phyloP scores from a whole-genome alignment of 2,797 vertebrate species.

The Chaetophractus vellerosus region DNA sequence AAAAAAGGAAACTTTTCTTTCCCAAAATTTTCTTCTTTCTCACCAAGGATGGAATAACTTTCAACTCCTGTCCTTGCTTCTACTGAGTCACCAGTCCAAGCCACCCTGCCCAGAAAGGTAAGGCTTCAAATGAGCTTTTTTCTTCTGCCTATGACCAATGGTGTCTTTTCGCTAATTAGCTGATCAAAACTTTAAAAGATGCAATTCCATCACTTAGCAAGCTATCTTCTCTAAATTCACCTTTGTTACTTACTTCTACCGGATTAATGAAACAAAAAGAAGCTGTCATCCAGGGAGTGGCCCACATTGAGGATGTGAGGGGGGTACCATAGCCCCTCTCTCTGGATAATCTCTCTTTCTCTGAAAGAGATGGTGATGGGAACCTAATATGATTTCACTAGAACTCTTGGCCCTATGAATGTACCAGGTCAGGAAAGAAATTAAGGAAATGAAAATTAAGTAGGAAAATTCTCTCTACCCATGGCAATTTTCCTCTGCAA shows the following conservation, averaged over 20 bases:
- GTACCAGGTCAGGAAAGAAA: neutral
- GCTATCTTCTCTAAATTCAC: neutral
- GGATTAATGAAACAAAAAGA: neutral
- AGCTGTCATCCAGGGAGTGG: neutral
- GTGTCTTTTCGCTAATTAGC: neutral
- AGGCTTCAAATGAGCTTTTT: neutral
- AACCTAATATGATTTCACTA: neutral
- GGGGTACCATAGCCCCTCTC: neutral
- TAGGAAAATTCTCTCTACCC: neutral
- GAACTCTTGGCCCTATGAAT: neutral
- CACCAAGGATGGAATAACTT: neutral
- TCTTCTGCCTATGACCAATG: neutral
- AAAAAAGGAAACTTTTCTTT: neutral
- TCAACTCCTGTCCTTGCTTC: neutral
- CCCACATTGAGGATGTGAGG: neutral
- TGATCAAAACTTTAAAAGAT: neutral
- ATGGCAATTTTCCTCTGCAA: neutral
- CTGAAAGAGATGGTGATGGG: neutral
- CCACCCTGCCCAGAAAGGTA: neutral
- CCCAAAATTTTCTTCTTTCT: neutral
- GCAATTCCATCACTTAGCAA: neutral
- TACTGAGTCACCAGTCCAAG: neutral
- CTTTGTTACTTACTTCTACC: neutral
- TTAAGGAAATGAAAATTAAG: constrained; percentile 11
- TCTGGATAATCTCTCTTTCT: neutral